Conservation (phyloP, 2,888 invertebrate species). For the Epirrhoe tristata region DNA sequence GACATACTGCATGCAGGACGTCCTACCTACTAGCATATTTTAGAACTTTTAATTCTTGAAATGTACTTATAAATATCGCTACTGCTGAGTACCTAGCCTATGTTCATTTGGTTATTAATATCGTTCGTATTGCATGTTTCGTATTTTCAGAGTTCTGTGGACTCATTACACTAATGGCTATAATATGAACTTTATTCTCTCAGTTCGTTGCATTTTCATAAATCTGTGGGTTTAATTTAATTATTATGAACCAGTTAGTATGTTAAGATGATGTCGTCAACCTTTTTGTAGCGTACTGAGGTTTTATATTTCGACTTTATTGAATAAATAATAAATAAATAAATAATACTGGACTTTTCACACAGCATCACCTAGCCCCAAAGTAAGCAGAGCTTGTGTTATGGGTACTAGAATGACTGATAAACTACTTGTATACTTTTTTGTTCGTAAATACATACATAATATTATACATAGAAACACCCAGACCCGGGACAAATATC, state of each 20-base stretch:
- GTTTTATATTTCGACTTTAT: background rate
- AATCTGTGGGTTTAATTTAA: background rate
- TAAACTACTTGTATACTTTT: too few relatives aligned
- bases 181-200: background rate
- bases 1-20: too few relatives aligned
- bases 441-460: too few relatives aligned
- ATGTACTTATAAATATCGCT: too few relatives aligned
- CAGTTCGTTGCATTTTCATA: background rate
- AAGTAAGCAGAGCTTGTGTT: too few relatives aligned
- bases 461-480: too few relatives aligned
- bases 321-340: background rate
- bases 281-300: background rate
- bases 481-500: too few relatives aligned
- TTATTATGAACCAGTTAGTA: background rate
- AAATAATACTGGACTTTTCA: background rate
- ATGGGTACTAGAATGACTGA: too few relatives aligned
- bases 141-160: slow-evolving; percentile 1
- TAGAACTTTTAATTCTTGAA: too few relatives aligned
- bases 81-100: background rate
- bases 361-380: too few relatives aligned
- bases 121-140: slow-evolving; percentile 1
- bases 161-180: slow-evolving; percentile 4
- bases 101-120: background rate
- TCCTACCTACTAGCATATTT: too few relatives aligned
- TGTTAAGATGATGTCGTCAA: background rate